These are phyloP conservation scores for Drosophila anomalata DNA, from an alignment of 2,888 invertebrate genomes.

Conservation along the genomic window DNA sequence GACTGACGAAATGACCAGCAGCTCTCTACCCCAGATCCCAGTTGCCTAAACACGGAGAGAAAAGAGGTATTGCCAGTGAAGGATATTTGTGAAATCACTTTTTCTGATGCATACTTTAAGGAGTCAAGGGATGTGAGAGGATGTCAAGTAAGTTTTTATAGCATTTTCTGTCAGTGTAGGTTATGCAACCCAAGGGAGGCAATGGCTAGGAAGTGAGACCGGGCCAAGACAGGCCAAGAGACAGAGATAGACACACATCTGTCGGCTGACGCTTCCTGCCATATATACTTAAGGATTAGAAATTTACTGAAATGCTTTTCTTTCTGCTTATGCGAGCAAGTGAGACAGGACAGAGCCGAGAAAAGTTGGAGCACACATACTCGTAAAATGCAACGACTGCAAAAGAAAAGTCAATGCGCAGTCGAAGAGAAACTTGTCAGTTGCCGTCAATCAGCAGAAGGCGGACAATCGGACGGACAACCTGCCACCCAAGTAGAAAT, in stretches of 20 bases:
- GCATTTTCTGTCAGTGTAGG: constrained; percentile 24
- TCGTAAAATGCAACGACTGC: constrained; percentile 76
- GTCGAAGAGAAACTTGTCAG: constrained; percentile 80
- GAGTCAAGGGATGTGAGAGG: not conserved
- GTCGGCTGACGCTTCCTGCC: constrained; percentile 70
- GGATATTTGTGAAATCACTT: not conserved
- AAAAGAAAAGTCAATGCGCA: constrained; percentile 74
- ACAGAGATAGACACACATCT: constrained; percentile 55
- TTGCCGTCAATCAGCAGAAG: constrained; percentile 75
- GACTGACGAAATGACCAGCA: constrained; percentile 73
- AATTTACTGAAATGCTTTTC: constrained; percentile 77
- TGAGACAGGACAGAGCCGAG: constrained; percentile 16
- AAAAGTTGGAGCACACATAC: constrained; percentile 68
- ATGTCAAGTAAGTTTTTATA: too few relatives aligned
- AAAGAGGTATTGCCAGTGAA: not conserved
- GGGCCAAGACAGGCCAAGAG: constrained; percentile 22
- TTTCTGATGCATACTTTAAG: not conserved
- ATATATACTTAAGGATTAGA: constrained; percentile 81
- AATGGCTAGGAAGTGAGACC: constrained; percentile 2
- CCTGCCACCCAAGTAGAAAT: constrained; percentile 71
- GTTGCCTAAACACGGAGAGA: constrained; percentile 8
- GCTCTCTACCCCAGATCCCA: constrained; percentile 39
- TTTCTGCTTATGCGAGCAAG: constrained; percentile 47
- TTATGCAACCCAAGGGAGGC: constrained; percentile 58
- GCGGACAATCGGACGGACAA: constrained; percentile 49